Conservation (phyloP, 1,140 invertebrate species). For the Sinonovacula constricta region DNA sequence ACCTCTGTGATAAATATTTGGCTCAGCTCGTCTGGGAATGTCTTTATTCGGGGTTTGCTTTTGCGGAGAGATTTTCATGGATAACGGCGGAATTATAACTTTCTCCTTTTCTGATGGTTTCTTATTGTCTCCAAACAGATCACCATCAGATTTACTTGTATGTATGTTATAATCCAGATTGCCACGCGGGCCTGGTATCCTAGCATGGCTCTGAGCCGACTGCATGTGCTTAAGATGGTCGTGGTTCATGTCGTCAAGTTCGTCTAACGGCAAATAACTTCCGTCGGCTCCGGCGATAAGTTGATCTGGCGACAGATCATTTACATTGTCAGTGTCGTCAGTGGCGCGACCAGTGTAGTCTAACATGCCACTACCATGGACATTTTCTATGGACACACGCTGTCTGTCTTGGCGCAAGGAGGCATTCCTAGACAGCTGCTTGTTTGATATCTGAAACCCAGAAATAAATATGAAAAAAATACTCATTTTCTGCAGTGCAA, state of each 20-base stretch:
- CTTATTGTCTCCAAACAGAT: slow-evolving; percentile 28
- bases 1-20: slow-evolving; percentile 43
- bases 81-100: slow-evolving; percentile 18
- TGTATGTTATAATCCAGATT: slow-evolving; percentile 50
- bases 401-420: slow-evolving; percentile 9
- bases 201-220: slow-evolving; percentile 32
- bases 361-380: slow-evolving; percentile 34
- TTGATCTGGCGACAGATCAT: slow-evolving; percentile 38
- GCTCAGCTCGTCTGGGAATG: slow-evolving; percentile 36
- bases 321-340: slow-evolving; percentile 23
- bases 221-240: slow-evolving; percentile 7
- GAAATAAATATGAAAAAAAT: too few relatives aligned
- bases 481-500: too few relatives aligned
- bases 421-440: neutral
- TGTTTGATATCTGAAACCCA: too few relatives aligned
- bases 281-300: slow-evolving; percentile 45
- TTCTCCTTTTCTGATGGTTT: slow-evolving; percentile 38
- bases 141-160: slow-evolving; percentile 46
- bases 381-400: slow-evolving; percentile 29
- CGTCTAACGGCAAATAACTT: slow-evolving; percentile 44
- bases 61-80: neutral
- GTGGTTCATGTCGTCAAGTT: slow-evolving; percentile 27
- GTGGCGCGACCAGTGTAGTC: slow-evolving; percentile 40
- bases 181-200: slow-evolving; percentile 32
- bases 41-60: slow-evolving; percentile 18